phyloP scores from a whole-genome alignment of 2,113 vertebrate species.

The Myiopsitta monachus region DNA sequence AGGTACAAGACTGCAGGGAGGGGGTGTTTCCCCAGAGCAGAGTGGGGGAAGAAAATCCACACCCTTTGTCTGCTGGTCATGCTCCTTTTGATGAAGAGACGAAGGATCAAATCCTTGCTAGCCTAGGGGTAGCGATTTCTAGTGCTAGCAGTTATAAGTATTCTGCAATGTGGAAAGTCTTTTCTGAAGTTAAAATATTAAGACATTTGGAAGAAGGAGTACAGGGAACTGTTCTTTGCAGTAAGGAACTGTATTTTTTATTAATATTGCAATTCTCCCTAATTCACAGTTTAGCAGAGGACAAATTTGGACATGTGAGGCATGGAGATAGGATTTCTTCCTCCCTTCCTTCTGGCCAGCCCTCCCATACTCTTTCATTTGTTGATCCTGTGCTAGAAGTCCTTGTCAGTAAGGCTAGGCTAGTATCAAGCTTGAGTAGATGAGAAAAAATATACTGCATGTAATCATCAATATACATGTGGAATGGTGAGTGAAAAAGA shows the following conservation, averaged over 20 bases:
- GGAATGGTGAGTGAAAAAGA: not conserved
- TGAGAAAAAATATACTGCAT: not conserved
- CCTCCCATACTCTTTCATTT: not conserved
- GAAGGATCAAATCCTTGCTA: not conserved
- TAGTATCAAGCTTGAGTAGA: not conserved
- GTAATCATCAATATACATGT: not conserved
- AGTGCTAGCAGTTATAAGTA: not conserved
- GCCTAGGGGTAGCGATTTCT: not conserved
- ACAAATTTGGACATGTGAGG: not conserved
- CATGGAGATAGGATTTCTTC: not conserved
- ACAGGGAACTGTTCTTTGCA: not conserved
- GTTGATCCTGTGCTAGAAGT: not conserved
- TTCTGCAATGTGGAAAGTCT: not conserved
- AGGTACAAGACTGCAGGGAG: not conserved
- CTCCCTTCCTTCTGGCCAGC: not conserved
- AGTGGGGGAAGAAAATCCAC: not conserved
- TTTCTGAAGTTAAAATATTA: not conserved
- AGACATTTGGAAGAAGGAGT: not conserved
- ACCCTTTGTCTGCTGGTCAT: not conserved
- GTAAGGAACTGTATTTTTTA: not conserved
- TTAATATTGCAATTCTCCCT: not conserved
- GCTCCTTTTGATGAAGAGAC: not conserved
- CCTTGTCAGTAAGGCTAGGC: not conserved
- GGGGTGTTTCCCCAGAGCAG: not conserved
- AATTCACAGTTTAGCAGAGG: not conserved